A percentile compares a stretch with the other conserved stretches of the same genome.
Conservation (phyloP, 53 echinoderm and acorn worm species). For the Henricia sp. region DNA sequence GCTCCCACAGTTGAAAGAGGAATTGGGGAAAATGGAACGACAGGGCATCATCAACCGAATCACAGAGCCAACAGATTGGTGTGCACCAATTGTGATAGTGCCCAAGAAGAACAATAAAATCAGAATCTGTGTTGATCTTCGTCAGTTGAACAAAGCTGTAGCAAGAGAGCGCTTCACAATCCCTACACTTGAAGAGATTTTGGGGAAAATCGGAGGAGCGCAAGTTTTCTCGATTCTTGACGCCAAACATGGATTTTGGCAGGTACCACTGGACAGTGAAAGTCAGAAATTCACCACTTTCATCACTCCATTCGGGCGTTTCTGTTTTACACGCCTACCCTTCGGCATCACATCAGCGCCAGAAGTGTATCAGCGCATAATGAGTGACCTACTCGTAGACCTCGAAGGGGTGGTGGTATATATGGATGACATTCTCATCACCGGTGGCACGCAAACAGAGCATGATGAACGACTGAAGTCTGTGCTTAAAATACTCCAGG, state of each 20-base stretch:
- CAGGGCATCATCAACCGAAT: slow-evolving; percentile 36
- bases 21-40: slow-evolving; percentile 32
- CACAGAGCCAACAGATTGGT: slow-evolving; percentile 38
- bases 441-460: background rate
- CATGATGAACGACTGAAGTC: background rate
- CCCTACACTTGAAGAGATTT: slow-evolving; percentile 28
- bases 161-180: slow-evolving; percentile 39
- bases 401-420: no score
- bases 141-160: slow-evolving; percentile 43
- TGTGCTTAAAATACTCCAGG: background rate
- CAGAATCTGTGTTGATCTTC: slow-evolving; percentile 39
- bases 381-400: no score
- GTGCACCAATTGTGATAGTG: slow-evolving; percentile 51
- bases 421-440: no score
- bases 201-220: slow-evolving; percentile 35
- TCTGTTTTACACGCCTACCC: no score
- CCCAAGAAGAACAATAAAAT: slow-evolving; percentile 44
- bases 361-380: no score
- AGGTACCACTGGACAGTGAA: no score
- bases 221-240: no score
- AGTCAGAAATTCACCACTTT: no score
- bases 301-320: no score
- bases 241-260: no score
- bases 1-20: slow-evolving; percentile 32
- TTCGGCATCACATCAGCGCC: no score